Conservation (phyloP, 2,797 vertebrate genomes). For the Halcyon chelicuti region DNA sequence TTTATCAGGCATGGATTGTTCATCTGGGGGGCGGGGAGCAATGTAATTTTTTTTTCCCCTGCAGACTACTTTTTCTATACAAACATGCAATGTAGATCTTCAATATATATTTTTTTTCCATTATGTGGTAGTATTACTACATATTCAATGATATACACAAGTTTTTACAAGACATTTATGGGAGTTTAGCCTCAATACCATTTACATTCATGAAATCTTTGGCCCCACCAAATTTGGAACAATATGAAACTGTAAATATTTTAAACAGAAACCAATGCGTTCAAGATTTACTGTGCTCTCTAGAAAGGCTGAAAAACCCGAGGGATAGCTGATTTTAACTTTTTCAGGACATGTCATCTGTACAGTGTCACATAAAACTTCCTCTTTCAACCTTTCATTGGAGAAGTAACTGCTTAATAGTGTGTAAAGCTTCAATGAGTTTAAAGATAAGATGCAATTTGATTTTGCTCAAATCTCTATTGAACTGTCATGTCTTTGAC, state of each 20-base stretch:
- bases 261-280: background rate
- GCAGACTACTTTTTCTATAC: background rate
- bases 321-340: background rate
- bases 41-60: background rate
- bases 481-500: background rate
- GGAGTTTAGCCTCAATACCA: background rate
- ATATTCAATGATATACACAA: background rate
- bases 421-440: background rate
- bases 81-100: background rate
- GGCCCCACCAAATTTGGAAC: background rate
- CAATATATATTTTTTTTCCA: background rate
- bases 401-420: background rate
- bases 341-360: background rate
- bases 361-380: background rate
- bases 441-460: slow-evolving; percentile 26
- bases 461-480: background rate
- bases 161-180: background rate
- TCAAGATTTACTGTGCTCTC: background rate
- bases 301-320: background rate
- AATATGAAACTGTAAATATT: background rate
- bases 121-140: background rate
- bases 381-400: background rate
- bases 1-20: background rate
- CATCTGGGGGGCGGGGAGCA: fast-evolving
- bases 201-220: background rate